Evolutionary conservation across 2,113 vertebrate genomes (phyloP).

Genomic region (Toxostoma redivivum): DNA sequence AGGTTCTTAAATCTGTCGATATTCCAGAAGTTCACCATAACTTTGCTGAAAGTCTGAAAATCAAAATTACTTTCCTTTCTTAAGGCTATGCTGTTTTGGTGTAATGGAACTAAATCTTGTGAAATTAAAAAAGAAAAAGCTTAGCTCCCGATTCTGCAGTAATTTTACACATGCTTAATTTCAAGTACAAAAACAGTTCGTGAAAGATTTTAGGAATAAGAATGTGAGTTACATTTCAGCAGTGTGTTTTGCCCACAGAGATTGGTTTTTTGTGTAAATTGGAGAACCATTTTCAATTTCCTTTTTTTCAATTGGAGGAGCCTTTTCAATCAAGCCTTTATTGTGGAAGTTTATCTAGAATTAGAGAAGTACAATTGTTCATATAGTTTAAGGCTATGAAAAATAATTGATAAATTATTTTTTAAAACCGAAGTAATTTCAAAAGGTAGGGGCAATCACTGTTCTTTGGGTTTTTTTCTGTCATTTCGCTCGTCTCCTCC

Average conservation of each 20-base stretch:
- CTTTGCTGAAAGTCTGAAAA: neutral
- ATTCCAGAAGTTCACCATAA: neutral
- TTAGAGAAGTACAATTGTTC: neutral
- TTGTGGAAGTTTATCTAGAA: neutral
- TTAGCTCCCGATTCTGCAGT: neutral
- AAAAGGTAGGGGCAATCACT: neutral
- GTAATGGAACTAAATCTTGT: neutral
- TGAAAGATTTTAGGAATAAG: neutral
- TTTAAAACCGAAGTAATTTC: neutral
- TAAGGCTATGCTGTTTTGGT: neutral
- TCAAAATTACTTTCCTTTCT: neutral
- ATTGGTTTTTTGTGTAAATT: neutral
- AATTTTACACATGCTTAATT: neutral
- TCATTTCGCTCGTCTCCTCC: neutral
- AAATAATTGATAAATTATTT: neutral
- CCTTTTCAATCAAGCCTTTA: neutral
- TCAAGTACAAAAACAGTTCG: neutral
- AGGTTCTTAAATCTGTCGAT: neutral
- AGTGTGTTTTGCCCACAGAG: neutral
- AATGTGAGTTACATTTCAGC: neutral
- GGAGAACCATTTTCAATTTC: neutral
- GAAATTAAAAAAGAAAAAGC: neutral
- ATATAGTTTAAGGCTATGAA: neutral
- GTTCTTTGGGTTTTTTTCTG: neutral
- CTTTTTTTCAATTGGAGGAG: neutral